These are phyloP conservation scores for Anoplophora glabripennis DNA, from an alignment of 1,140 invertebrate genomes.

Conservation along the genomic window DNA sequence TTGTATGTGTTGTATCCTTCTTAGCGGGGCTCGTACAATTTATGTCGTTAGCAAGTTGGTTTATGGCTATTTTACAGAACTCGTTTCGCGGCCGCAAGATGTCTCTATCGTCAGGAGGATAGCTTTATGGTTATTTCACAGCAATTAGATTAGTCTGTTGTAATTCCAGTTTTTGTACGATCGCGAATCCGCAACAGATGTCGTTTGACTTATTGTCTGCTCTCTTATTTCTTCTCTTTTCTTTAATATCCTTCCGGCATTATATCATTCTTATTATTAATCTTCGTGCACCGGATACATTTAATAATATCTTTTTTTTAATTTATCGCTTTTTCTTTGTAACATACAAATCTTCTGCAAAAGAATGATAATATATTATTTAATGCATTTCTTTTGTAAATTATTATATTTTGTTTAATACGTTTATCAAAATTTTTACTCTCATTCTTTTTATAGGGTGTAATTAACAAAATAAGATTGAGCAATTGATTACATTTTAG, in stretches of 20 bases:
- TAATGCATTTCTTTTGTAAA: no score
- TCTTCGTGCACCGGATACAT: constrained; percentile 10
- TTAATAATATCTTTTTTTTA: no score
- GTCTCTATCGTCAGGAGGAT: constrained; percentile 46
- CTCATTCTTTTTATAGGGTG: no score
- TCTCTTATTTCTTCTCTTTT: constrained; percentile 19
- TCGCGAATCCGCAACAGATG: constrained; percentile 39
- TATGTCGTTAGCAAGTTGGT: constrained; percentile 44
- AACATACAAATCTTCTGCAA: no score
- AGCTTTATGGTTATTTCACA: constrained; percentile 45
- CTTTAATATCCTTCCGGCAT: constrained; percentile 13
- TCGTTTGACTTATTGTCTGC: constrained; percentile 40
- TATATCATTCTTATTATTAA: constrained; percentile 25
- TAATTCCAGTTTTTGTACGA: constrained; percentile 44
- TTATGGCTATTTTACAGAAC: constrained; percentile 44
- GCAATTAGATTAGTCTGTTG: constrained; percentile 48
- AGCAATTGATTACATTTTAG: no score
- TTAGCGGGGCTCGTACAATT: constrained; percentile 37
- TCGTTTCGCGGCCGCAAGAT: constrained; percentile 46
- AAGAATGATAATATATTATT: no score
- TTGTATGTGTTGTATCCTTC: constrained; percentile 44
- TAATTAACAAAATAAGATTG: no score
- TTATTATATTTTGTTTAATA: no score
- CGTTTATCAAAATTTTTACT: no score
- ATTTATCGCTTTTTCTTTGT: no score